A percentile compares a stretch with the other conserved stretches of the same genome.
Evolutionary conservation across 2,888 invertebrate genomes (phyloP).

Genomic region (Cosmia trapezina): DNA sequence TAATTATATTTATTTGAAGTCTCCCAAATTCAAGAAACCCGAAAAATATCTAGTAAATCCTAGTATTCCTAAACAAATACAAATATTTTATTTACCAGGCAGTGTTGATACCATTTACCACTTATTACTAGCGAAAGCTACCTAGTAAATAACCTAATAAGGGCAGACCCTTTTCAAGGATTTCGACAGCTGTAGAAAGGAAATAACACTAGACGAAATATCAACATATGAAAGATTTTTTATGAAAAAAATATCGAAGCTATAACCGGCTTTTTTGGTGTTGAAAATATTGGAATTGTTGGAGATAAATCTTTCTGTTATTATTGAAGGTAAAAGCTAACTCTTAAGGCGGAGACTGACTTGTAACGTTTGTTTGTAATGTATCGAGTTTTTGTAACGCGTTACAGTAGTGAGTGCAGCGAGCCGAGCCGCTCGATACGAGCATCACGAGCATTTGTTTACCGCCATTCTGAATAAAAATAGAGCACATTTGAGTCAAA

Average conservation of each 20-base stretch:
- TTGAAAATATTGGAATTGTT: conserved; percentile 7
- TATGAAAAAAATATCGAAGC: conserved; percentile 47
- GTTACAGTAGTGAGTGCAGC: too few relatives aligned
- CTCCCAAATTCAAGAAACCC: background rate
- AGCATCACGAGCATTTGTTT: too few relatives aligned
- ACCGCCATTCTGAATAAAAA: too few relatives aligned
- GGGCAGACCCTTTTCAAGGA: conserved; percentile 57
- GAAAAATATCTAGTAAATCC: background rate
- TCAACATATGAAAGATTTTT: conserved; percentile 59
- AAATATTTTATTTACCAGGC: conserved; percentile 53
- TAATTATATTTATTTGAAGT: too few relatives aligned
- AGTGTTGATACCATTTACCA: conserved; percentile 53
- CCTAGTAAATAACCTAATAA: conserved; percentile 66
- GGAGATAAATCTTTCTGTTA: background rate
- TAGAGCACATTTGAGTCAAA: too few relatives aligned
- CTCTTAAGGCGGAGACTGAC: too few relatives aligned
- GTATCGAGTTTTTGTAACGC: too few relatives aligned
- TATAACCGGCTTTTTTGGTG: conserved; percentile 6
- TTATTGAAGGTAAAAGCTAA: background rate
- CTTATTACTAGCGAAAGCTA: conserved; percentile 54
- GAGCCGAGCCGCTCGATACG: too few relatives aligned
- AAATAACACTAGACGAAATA: conserved; percentile 48
- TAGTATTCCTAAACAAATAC: conserved; percentile 14
- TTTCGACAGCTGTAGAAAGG: conserved; percentile 60
- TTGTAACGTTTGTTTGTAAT: too few relatives aligned